Evolutionary conservation across 1,140 invertebrate species (phyloP), one percentile per base, ranked within the genome.

Genomic region (Drosophila rufa): DNA sequence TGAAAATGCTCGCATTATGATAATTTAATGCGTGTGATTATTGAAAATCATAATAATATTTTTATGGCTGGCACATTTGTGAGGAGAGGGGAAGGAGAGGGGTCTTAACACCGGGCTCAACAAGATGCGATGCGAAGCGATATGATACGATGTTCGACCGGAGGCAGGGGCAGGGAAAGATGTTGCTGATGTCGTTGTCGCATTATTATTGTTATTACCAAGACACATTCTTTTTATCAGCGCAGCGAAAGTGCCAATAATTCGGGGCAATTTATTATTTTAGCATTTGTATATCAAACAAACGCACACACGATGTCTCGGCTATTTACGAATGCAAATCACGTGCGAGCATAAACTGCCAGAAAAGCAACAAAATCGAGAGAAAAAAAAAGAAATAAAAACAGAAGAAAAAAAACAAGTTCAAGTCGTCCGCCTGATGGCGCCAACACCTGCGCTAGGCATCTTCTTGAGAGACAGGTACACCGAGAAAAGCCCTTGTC

Each of bases 171-270:
- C 51, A 38, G 60, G 53, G 17, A 58, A 77, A 69, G 76, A 70
- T 79, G 66, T 86, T 82, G 75, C 77, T 51, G 69, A 74, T 76
- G 71, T 83, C 80, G 81, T 83, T 83, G 84, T 90, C 85, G 85
- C 85, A 91, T 90, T 90, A 90, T 90, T 90, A 90, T 90, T 90
- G 85, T 90, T 90, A 90, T 90, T 90, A 90, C 85, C 81, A 79
- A 76, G 71, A 82, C 85, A 90, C 78, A 81, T 78, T 82, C 81
- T 85, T 89, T 90, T 91, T 89, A 90, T 90, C 85, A 90, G 81
- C 75, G 75, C 75, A 46, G 15, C 57, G 81, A 90, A 90, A 90
- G 79, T 85, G 82, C 86, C 85, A 90, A 90, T 90, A 90, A 90
- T 90, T 90, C 75, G 85, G 84, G 79, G 78, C 85, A 90, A 90